Conservation (phyloP, 1,140 invertebrate species). For the Latrodectus geometricus region DNA sequence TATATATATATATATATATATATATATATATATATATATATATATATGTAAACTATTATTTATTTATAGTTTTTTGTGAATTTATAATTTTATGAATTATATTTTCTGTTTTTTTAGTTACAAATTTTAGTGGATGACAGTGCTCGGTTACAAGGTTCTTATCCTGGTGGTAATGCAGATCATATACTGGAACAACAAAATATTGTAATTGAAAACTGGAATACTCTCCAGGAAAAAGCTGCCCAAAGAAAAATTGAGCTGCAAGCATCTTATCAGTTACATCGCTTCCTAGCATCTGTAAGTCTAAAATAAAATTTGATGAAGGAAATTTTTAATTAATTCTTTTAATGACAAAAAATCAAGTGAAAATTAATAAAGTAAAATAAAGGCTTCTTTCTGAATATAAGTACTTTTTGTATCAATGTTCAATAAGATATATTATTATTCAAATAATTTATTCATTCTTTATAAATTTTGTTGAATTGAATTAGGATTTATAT, state of each 20-base stretch:
- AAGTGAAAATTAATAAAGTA: too few relatives aligned
- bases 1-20: too few relatives aligned
- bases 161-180: slow-evolving; percentile 92
- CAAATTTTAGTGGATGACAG: slow-evolving; percentile 91
- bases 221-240: slow-evolving; percentile 83
- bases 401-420: too few relatives aligned
- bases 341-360: too few relatives aligned
- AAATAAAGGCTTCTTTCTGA: too few relatives aligned
- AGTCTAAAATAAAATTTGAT: slow-evolving; percentile 46
- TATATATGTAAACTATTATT: background rate
- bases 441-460: too few relatives aligned
- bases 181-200: slow-evolving; percentile 87
- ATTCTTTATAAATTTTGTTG: too few relatives aligned
- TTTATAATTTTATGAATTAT: background rate
- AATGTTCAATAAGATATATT: too few relatives aligned
- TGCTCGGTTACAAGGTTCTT: slow-evolving; percentile 84
- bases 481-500: too few relatives aligned
- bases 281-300: slow-evolving; percentile 84
- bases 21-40: too few relatives aligned
- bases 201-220: slow-evolving; percentile 89
- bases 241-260: slow-evolving; percentile 83
- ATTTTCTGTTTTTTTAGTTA: slow-evolving; percentile 65
- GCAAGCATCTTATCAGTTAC: slow-evolving; percentile 88
- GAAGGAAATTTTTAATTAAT: too few relatives aligned
- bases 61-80: background rate